phyloP scores from a whole-genome alignment of 2,797 vertebrate genomes.

The Gambelia wislizenii region DNA sequence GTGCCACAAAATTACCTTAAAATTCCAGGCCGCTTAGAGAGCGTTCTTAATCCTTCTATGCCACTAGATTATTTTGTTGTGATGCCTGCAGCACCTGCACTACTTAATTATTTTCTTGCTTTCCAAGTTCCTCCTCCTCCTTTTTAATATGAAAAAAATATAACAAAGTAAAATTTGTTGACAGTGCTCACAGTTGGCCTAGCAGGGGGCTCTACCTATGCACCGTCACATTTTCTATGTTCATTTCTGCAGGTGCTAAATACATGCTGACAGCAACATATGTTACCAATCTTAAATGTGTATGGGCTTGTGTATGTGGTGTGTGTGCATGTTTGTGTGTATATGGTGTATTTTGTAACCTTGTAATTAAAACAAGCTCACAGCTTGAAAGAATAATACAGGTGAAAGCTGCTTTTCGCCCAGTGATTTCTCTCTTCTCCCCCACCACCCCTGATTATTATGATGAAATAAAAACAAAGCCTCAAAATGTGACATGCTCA shows the following conservation, averaged over 20 bases:
- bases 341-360: constrained; percentile 64
- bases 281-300: constrained; percentile 81
- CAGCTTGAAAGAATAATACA: constrained; percentile 72
- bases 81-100: constrained; percentile 70
- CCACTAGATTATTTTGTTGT: constrained; percentile 47
- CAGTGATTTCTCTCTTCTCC: constrained; percentile 39
- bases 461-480: constrained; percentile 54
- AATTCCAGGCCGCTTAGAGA: constrained; percentile 16
- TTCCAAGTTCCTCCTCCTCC: constrained; percentile 16
- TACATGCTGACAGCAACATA: constrained; percentile 85
- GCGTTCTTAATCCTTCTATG: constrained; percentile 48
- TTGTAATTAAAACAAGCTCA: constrained; percentile 79
- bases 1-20: constrained; percentile 59
- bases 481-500: constrained; percentile 31
- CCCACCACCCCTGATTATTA: constrained; percentile 38
- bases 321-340: no score
- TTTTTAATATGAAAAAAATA: constrained; percentile 80
- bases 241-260: constrained; percentile 87
- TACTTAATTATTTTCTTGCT: constrained; percentile 64
- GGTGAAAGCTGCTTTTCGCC: constrained; percentile 75
- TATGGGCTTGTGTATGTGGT: not conserved
- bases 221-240: constrained; percentile 78
- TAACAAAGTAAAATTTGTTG: constrained; percentile 84
- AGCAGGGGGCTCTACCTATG: constrained; percentile 76
- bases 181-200: constrained; percentile 69